Base-by-base conservation (phyloP, 2,797 vertebrate genomes). In the Coregonus ussuriensis region DNA sequence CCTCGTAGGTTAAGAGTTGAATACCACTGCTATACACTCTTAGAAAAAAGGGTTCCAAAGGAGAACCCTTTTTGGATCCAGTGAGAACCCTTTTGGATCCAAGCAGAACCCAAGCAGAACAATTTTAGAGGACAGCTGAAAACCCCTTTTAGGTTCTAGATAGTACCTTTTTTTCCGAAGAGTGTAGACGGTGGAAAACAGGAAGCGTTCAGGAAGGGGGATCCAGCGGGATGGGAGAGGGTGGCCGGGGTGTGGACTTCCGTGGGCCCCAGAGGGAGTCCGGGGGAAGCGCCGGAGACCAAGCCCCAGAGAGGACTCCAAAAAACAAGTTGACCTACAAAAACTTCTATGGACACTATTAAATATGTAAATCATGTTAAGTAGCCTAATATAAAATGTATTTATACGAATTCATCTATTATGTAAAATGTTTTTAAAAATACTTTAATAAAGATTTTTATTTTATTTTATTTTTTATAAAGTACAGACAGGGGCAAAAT, bases 211-310 rank as follows among this genome's bases (percentile, higher is more conserved):
- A 83, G 81, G 86, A 87, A 86, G 83, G 78, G 77, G 83, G 86
- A 85, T 83, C 82, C 59, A 37, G 74, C 68, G 82, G 33, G 51
- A 81, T 35, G 71, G 79, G 65, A 79, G 77, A 72, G 81, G 66
- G 82, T 72, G 16, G 69, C 67, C 62, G 75, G 86, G 89, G 91
- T 86, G 91, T 88, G 83, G 88, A 84, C 85, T 80, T 90, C 88
- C 84, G 68, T 74, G 70, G 11, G 83, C 70, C 77, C 83, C 79
- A 77, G 79, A 74, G 88, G 87, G 83, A 86, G 83, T 81, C 62
- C 6, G 72, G 82, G 88, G 91, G 88, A 89, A 87, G 83, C 79
- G 81, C 73, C 13, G 1, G 81, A 89, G 86, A 87, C 87, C 88
- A 89, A 87, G 87, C 86, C 87, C 78, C 85, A 89, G 83, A 89